Base-by-base conservation (phyloP, 2,113 vertebrate species). In the Agapornis roseicollis region DNA sequence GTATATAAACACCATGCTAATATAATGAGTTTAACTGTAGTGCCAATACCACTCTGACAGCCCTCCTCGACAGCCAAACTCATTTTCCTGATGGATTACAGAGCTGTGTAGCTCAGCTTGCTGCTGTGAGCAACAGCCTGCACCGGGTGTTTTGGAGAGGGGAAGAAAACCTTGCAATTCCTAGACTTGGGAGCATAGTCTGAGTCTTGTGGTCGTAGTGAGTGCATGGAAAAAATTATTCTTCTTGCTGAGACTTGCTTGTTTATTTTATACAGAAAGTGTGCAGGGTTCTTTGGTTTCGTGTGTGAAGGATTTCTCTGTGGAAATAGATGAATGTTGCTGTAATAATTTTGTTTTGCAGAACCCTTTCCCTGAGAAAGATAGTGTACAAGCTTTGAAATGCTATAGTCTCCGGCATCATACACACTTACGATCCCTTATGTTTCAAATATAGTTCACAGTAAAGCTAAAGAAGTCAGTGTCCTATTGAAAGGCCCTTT, bases 221-320 rank as follows among this genome's bases (percentile, higher is more conserved):
- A 85, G 25, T 0, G 0, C 1, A 0, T 76, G 76, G 7, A 71
- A 55, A 95, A 73, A 80, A 79, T 72, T 74, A 31, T 70, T 91
- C 33, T 58, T 82, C 91, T 79, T 94, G 93, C 77, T 65, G 72
- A 44, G 73, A 79, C 95, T 96, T 91, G 83, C 80, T 87, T 69
- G 37, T 91, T 86, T 92, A 35, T 91, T 89, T 93, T 91, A 85
- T 83, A 68, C 27, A 70, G 64, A 64, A 44, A 10, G 47, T 11
- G 29, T 84, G 23, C 27, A n/a, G 44, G 41, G 44, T 69, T 68
- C 9, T 47, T 52, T 16, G n/a, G 33, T 35, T 68, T n/a, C 18
- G 7, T 27, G 37, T 37, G 33, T 68, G 41, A 84, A 37, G 49
- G 35, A n/a, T 89, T 93, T 64, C 70, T 95, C 52, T 92, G 49